Evolutionary conservation across 1,140 invertebrate genomes (phyloP).

Genomic region (Mycetomoellerius zeteki): DNA sequence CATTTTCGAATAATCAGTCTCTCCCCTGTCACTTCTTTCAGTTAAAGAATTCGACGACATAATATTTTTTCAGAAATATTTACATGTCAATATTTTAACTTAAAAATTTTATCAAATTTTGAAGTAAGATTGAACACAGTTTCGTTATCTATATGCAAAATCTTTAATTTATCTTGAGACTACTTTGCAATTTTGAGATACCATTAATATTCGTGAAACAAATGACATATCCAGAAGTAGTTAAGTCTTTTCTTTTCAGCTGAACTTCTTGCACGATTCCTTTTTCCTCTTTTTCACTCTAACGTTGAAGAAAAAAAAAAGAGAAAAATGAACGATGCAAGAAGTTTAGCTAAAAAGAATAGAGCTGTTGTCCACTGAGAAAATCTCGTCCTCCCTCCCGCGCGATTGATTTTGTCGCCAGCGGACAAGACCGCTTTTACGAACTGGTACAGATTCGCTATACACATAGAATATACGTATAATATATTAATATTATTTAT

Average conservation of each 20-base stretch:
- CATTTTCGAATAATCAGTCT: not conserved
- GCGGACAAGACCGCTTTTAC: slow-evolving; percentile 22
- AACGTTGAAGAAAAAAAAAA: too few relatives aligned
- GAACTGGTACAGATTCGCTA: slow-evolving; percentile 26
- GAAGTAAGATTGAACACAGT: not conserved
- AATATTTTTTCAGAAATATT: not conserved
- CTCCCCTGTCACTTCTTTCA: not conserved
- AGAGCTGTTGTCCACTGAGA: not conserved
- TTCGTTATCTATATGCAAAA: not conserved
- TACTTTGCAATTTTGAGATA: not conserved
- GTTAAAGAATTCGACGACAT: not conserved
- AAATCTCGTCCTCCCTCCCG: not conserved
- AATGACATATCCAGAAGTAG: not conserved
- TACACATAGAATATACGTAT: slow-evolving; percentile 54
- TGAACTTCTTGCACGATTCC: too few relatives aligned
- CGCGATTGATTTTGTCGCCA: slow-evolving; percentile 17
- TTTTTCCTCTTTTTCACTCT: too few relatives aligned
- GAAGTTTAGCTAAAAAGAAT: too few relatives aligned
- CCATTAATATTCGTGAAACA: not conserved
- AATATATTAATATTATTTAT: slow-evolving; percentile 56
- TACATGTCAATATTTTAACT: not conserved
- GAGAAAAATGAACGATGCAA: too few relatives aligned
- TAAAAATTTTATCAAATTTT: not conserved
- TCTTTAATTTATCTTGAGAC: not conserved
- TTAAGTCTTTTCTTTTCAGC: not conserved